A percentile compares a stretch with the other conserved stretches of the same genome.
Conservation (phyloP, 1,140 invertebrate species). For the Penaeus vannamei region DNA sequence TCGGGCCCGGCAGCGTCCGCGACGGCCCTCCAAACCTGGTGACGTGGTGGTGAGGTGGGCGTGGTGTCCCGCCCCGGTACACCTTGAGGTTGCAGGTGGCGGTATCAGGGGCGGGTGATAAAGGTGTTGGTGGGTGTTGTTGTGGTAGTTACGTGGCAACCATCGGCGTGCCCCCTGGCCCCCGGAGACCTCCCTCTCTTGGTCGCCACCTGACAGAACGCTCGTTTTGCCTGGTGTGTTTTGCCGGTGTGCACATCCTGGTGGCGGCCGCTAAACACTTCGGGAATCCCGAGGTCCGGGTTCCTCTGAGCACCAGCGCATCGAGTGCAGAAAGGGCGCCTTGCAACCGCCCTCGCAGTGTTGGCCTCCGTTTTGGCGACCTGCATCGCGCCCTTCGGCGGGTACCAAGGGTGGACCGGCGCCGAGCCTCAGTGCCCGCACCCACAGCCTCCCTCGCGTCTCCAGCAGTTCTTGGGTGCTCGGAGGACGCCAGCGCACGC, state of each 20-base stretch:
- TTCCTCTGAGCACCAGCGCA: constrained; percentile 38
- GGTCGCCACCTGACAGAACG: constrained; percentile 22
- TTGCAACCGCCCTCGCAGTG: constrained; percentile 13
- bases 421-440: not conserved
- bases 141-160: too few species aligned
- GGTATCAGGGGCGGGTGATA: too few species aligned
- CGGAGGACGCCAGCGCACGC: too few species aligned
- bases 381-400: constrained; percentile 23
- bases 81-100: too few species aligned
- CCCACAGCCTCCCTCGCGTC: not conserved
- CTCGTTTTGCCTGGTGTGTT: constrained; percentile 41
- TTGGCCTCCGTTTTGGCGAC: not conserved
- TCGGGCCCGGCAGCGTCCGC: too few species aligned
- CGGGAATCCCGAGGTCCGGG: constrained; percentile 51
- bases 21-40: too few species aligned
- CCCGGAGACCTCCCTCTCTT: not conserved
- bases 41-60: too few species aligned
- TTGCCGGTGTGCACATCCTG: constrained; percentile 48
- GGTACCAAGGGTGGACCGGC: not conserved
- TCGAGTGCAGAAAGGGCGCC: not conserved
- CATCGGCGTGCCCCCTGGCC: constrained; percentile 4
- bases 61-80: too few species aligned
- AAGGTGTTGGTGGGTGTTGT: too few species aligned
- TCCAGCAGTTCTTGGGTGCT: not conserved
- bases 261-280: constrained; percentile 47